phyloP scores from a whole-genome alignment of 2,797 vertebrate genomes.

The Gephyroberyx darwinii region DNA sequence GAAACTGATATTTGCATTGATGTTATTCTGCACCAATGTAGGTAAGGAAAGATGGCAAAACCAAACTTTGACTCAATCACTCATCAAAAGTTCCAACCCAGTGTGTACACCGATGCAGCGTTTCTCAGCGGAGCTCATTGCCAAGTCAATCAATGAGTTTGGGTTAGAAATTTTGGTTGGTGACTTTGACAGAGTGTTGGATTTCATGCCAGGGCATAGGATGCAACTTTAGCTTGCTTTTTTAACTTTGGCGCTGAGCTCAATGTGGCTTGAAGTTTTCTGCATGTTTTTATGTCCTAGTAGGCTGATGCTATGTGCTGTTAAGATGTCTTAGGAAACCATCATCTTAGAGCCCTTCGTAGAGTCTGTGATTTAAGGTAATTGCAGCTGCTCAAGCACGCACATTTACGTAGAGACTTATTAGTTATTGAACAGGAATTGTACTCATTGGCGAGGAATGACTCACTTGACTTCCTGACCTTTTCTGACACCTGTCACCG shows the following conservation, averaged over 20 bases:
- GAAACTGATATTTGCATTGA: conserved; percentile 64
- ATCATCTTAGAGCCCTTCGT: conserved; percentile 18
- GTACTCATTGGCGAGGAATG: conserved; percentile 52
- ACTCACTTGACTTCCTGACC: conserved; percentile 57
- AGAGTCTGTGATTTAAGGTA: conserved; percentile 8
- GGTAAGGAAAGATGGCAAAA: conserved; percentile 75
- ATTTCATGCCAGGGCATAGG: conserved; percentile 45
- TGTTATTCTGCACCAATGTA: conserved; percentile 71
- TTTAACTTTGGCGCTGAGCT: conserved; percentile 55
- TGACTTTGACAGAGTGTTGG: conserved; percentile 61
- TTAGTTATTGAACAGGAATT: conserved; percentile 34
- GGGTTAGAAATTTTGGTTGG: conserved; percentile 59
- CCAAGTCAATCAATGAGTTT: conserved; percentile 32
- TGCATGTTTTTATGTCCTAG: conserved; percentile 56
- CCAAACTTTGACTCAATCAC: conserved; percentile 66
- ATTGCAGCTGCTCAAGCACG: conserved; percentile 12
- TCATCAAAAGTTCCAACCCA: conserved; percentile 56
- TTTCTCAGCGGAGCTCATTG: conserved; percentile 19
- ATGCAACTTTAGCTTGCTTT: conserved; percentile 50
- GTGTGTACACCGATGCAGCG: conserved; percentile 2
- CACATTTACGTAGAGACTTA: conserved; percentile 34
- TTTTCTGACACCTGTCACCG: conserved; percentile 49
- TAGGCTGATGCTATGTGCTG: conserved; percentile 54
- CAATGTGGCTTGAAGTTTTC: conserved; percentile 43
- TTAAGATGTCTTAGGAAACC: conserved; percentile 40